Base-by-base conservation (phyloP, 2,888 invertebrate genomes). In the Dynastes grantii region DNA sequence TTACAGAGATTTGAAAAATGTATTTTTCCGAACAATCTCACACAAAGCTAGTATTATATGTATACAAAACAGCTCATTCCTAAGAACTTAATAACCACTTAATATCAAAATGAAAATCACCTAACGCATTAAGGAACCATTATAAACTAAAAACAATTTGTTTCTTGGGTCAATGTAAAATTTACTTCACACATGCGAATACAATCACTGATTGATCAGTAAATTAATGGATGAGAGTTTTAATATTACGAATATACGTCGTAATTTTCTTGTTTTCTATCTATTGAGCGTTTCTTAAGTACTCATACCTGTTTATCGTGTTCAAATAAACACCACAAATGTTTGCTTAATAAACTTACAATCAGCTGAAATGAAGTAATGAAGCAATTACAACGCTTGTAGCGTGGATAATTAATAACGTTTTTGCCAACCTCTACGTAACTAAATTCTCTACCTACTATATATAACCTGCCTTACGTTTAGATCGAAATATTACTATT, bases 121-220 rank as follows among this genome's bases (percentile, higher is more conserved):
- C 16, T 27, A 22, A 58, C 55, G 55, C 22, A 58, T 58, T 22
- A 58, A 58, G 22, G 55, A 58, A 58, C 55, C 27, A 58, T 58
- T 58, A 22, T 58, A 58, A 58, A 58, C 55, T 27, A 58, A 58
- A 27, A 58, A 16, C 64, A 64, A 64, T 64, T 64, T 64, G 27
- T 40, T 40, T 64, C 32, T 64, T 64, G 40, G 64, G 64, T 64
- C 64, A 64, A 64, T 64, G 64, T 64, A 64, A 64, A 64, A 32
- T 64, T 58, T 2, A 1, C 55, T 58, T 58, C 55, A 22, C 9
- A 58, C 55, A 22, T 58, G 22, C 55, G 22, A 58, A 58, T 9
- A 58, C 55, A 58, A 58, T 58, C 55, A 58, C 55, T 27, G 55
- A 58, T 58, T 58, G 55, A 58, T 58, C 22, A 58, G 8, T 58